Evolutionary conservation across 2,888 invertebrate genomes (phyloP), one percentile per base, ranked within the genome.

Genomic region (Tigriopus californicus): DNA sequence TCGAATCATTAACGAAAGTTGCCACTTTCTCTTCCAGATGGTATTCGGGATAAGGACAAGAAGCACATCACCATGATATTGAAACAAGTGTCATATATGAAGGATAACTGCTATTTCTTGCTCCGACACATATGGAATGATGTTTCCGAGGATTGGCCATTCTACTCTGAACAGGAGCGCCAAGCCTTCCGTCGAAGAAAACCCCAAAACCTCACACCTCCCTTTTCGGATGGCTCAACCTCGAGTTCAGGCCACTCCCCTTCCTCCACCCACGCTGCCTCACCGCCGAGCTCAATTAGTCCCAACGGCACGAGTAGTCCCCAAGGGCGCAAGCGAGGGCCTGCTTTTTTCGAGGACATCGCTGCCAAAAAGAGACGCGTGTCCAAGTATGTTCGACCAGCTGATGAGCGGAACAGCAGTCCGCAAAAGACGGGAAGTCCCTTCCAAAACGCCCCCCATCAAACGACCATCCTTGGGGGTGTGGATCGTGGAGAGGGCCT

Each of bases 121-220:
- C 81, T 83, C 67, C 82, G 85, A 68, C 81, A 83, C 69, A 78
- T 85, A 68, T 94, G 90, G 88, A 86, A 85, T 70, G 92, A 94
- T 70, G 88, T 91, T 64, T 83, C 87, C 67, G 86, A 86, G 69
- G 85, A 87, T 70, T 94, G 94, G 92, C 87, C 88, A 62, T 91
- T 85, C 75, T 94, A 90, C 70, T 80, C 83, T 20, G 90, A 91
- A 67, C 84, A 86, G 69, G 59, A 60, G n/a, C 46, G 44, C 20
- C 54, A 46, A 46, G 47, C 61, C n/a, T 58, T 60, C 42, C 47
- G 61, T 13, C 46, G 55, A 8, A 42, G 60, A 20, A 56, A 60
- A 42, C 55, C 60, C 12, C 60, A 87, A 75, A 89, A 88, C 74
- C 76, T 89, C 67, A 89, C 88, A 62, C 88, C 89, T 62, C 88